phyloP scores from a whole-genome alignment of 2,113 vertebrate genomes.

The Atherinomorus stipes region DNA sequence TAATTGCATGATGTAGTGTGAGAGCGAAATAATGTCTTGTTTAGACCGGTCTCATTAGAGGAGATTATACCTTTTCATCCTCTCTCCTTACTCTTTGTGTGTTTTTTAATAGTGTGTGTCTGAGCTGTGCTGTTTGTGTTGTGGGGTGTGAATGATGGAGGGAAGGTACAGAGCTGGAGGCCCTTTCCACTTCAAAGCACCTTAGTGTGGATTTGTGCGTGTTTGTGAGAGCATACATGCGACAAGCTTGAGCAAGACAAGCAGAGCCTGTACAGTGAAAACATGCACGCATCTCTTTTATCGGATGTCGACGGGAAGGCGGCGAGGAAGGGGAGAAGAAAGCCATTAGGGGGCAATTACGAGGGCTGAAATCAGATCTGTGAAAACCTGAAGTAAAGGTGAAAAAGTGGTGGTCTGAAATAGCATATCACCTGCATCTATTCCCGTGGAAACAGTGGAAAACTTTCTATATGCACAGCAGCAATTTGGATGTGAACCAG shows the following conservation, averaged over 20 bases:
- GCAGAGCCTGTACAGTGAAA: constrained; percentile 52
- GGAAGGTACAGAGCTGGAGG: constrained; percentile 77
- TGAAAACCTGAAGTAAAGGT: constrained; percentile 35
- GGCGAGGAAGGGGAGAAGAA: constrained; percentile 21
- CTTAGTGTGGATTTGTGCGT: constrained; percentile 56
- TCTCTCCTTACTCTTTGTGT: constrained; percentile 17
- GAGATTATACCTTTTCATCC: constrained; percentile 33
- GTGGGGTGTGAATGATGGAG: constrained; percentile 73
- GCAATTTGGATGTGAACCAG: constrained; percentile 14
- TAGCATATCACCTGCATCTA: not conserved
- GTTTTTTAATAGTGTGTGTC: constrained; percentile 19
- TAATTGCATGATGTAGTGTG: constrained; percentile 15
- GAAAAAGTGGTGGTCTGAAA: constrained; percentile 21
- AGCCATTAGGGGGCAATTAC: constrained; percentile 34
- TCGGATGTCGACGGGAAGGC: constrained; percentile 26
- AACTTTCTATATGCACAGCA: constrained; percentile 17
- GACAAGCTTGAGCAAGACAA: constrained; percentile 74
- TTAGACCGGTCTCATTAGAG: constrained; percentile 31
- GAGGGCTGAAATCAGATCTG: constrained; percentile 4
- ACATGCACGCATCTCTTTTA: constrained; percentile 54
- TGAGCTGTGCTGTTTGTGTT: constrained; percentile 63
- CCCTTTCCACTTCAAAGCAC: constrained; percentile 79
- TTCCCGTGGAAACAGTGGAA: constrained; percentile 2
- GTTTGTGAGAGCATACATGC: constrained; percentile 53
- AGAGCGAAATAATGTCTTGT: constrained; percentile 35